These are phyloP conservation scores for Aleadryas rufinucha DNA, from an alignment of 2,113 vertebrate genomes.

Conservation along the genomic window DNA sequence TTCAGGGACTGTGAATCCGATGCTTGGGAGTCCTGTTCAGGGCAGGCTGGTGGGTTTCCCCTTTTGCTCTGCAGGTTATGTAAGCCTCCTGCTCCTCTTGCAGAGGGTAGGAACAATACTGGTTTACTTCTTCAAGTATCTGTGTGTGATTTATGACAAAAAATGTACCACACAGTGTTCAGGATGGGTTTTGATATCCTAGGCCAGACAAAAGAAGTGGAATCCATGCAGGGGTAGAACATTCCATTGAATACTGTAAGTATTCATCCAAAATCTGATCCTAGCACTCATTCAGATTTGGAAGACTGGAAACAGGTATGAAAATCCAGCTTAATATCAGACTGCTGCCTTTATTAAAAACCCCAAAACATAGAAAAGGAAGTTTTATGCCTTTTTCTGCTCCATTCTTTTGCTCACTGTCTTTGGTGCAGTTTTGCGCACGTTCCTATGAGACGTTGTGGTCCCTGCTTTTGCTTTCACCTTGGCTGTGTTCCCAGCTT, in stretches of 20 bases:
- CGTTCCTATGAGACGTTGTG: background rate
- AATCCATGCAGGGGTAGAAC: background rate
- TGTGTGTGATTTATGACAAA: constrained; percentile 54
- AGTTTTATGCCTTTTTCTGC: background rate
- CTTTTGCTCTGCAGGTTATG: background rate
- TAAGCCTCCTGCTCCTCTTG: constrained; percentile 28
- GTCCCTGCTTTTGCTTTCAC: background rate
- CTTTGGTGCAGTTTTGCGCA: background rate
- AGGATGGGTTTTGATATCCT: background rate
- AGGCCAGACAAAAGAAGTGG: background rate
- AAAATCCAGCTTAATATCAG: background rate
- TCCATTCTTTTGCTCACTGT: background rate
- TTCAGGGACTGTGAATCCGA: background rate
- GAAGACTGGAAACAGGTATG: background rate
- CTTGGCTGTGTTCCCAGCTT: background rate
- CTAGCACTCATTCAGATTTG: background rate
- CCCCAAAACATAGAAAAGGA: background rate
- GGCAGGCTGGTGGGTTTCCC: constrained; percentile 13
- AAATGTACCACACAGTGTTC: constrained; percentile 14
- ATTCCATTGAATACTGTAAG: background rate
- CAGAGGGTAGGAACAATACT: constrained; percentile 37
- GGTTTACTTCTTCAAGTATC: constrained; percentile 40
- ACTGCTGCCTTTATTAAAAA: background rate
- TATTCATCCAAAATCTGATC: background rate
- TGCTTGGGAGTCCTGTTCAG: background rate